A percentile compares a stretch with the other conserved stretches of the same genome.
These are phyloP conservation scores for Agonopterix subpropinquella DNA, from an alignment of 2,888 invertebrate genomes.

Conservation along the genomic window DNA sequence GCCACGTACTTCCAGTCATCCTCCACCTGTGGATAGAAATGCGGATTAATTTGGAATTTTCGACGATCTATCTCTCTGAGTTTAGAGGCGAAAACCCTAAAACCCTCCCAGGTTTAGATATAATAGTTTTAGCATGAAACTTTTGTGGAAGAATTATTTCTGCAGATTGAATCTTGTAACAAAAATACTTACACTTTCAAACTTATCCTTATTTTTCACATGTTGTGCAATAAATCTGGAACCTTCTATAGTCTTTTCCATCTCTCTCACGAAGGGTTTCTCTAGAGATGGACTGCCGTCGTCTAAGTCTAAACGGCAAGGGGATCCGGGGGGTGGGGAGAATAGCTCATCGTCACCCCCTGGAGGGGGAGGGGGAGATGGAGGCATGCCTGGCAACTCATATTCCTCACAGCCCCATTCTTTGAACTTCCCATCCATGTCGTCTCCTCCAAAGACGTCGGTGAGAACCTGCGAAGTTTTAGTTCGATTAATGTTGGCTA, in stretches of 20 bases:
- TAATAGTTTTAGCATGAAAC: no score
- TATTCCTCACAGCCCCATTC: constrained; percentile 81
- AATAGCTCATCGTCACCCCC: constrained; percentile 90
- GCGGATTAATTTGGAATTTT: not conserved
- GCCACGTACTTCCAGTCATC: constrained; percentile 99
- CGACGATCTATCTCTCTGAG: no score
- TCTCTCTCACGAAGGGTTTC: constrained; percentile 86
- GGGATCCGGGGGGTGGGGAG: constrained; percentile 83
- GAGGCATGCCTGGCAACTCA: constrained; percentile 83
- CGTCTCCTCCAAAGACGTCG: constrained; percentile 82
- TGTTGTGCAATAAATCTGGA: constrained; percentile 97
- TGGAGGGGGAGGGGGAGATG: constrained; percentile 83
- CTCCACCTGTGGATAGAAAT: constrained; percentile 80
- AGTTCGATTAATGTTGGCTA: no score
- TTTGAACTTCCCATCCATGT: constrained; percentile 66
- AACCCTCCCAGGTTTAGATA: no score
- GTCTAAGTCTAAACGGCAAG: constrained; percentile 76
- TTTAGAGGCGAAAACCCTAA: no score
- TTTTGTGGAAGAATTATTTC: no score
- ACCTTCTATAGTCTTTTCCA: constrained; percentile 94
- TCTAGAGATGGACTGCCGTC: constrained; percentile 87
- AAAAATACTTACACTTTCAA: constrained; percentile 87
- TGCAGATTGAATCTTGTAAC: no score
- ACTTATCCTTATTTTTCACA: constrained; percentile 95
- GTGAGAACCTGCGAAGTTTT: constrained; percentile 79